Percentiles rank a stretch among this genome's conserved stretches.
phyloP scores from a whole-genome alignment of 2,797 vertebrate species.

The Cirrhinus molitorella region DNA sequence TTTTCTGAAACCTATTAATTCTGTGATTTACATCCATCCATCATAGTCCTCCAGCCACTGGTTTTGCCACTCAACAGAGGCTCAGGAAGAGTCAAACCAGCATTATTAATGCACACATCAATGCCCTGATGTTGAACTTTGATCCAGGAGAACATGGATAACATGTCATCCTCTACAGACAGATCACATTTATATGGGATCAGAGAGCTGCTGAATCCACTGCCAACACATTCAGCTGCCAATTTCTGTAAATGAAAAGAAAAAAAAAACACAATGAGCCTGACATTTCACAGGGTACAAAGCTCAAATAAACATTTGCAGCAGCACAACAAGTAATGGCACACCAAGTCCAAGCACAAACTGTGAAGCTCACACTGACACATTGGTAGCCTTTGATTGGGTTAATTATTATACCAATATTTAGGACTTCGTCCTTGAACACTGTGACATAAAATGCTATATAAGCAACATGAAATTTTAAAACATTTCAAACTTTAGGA shows the following conservation, averaged over 20 bases:
- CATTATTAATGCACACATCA: conserved; percentile 92
- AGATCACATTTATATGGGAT: conserved; percentile 89
- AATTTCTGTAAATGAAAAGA: conserved; percentile 75
- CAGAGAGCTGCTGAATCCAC: conserved; percentile 81
- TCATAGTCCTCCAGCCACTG: conserved; percentile 86
- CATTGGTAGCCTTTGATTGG: too few species aligned
- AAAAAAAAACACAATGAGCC: neutral
- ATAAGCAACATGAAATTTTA: neutral
- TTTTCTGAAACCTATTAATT: too few species aligned
- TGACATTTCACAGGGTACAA: neutral
- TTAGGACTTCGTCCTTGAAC: neutral
- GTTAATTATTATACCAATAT: conserved; percentile 1
- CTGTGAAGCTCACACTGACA: too few species aligned
- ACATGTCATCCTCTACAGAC: conserved; percentile 86
- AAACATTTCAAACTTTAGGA: neutral
- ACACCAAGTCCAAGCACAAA: neutral
- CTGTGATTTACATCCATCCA: conserved; percentile 83
- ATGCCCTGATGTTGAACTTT: conserved; percentile 84
- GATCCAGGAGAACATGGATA: conserved; percentile 88
- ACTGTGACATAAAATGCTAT: neutral
- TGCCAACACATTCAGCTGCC: conserved; percentile 84
- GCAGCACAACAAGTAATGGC: too few species aligned
- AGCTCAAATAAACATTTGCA: neutral
- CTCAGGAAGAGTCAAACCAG: conserved; percentile 82
- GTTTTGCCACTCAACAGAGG: conserved; percentile 83